Evolutionary conservation across 30 jellyfish, hydroid and myxozoan genomes (phyloP), one percentile per base, ranked within the genome.

Genomic region (Mastigias papua): DNA sequence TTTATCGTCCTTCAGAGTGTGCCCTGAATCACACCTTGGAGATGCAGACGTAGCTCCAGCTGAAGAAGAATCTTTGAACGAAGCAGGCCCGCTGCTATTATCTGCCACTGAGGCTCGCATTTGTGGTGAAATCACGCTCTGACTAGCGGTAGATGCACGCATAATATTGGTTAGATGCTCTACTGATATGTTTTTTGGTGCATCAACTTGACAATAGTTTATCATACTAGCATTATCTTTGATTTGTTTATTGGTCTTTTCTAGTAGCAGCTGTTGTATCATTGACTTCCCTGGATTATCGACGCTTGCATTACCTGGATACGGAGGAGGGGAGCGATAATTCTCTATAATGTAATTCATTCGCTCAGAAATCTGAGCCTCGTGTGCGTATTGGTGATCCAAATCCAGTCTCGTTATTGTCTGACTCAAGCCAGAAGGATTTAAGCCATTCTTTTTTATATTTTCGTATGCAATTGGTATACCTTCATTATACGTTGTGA

Each of bases 291-390:
- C 82, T 64, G 80, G 82, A 61, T 69, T 78, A 28, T 88, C 92
- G 13, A 61, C 37, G 26, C 33, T 60, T 20, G 92, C 33, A 21
- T 78, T 28, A 46, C 99, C 97, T 15, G 97, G 99, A 64, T 94
- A 94, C 2, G 99, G 92, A 16, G 99, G 99, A 21, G 99, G 99
- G 19, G 73, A 92, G 26, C 97, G 90, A 80, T 94, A 94, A 67
- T 94, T 84, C 8, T 81, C 89, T 21, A 90, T 48, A 25, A 94
- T 88, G 63, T 78, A 90, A 21, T 85, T 91, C 86, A 94, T 73
- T 83, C 99, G 82, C 81, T 78, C 94, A 42, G 76, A 73, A 16
- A 68, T 71, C 73, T 71, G 86, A 31, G 76, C 97, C 74, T 89
- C 90, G n/a, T 65, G 87, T 51, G 78, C 88, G 70, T 69, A 89